Conservation (phyloP, 2,113 vertebrate species). For the Leptodactylus fuscus region DNA sequence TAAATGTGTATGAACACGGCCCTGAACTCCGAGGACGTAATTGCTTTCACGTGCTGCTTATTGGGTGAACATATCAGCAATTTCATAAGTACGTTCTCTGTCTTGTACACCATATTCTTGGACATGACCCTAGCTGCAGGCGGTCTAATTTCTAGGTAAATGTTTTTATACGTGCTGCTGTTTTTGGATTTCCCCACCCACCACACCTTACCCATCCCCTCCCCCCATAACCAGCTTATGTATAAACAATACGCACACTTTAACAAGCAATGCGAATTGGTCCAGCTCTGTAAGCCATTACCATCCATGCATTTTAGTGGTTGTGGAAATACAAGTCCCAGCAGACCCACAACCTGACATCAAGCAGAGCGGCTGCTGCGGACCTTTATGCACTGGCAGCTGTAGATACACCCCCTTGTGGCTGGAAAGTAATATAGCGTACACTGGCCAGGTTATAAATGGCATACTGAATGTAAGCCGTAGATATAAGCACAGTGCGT, state of each 20-base stretch:
- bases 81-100: constrained; percentile 3
- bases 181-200: neutral
- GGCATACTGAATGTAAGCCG: no score
- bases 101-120: constrained; percentile 22
- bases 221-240: no score
- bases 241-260: no score
- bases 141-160: neutral
- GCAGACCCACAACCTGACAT: constrained; percentile 18
- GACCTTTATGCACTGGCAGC: neutral
- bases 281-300: neutral
- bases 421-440: neutral
- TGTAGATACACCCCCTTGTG: neutral
- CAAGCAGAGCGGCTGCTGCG: neutral
- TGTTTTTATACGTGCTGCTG: constrained; percentile 19
- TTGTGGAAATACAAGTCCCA: neutral
- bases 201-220: no score
- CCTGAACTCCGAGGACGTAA: accelerated
- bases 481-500: no score
- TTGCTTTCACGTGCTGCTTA: constrained; percentile 38
- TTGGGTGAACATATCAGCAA: constrained; percentile 15
- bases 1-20: neutral
- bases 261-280: neutral
- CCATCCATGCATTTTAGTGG: neutral
- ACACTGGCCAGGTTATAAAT: neutral
- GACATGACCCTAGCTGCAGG: constrained; percentile 23